Evolutionary conservation across 2,113 vertebrate species (phyloP).

Genomic region (Syrmaticus mikado): DNA sequence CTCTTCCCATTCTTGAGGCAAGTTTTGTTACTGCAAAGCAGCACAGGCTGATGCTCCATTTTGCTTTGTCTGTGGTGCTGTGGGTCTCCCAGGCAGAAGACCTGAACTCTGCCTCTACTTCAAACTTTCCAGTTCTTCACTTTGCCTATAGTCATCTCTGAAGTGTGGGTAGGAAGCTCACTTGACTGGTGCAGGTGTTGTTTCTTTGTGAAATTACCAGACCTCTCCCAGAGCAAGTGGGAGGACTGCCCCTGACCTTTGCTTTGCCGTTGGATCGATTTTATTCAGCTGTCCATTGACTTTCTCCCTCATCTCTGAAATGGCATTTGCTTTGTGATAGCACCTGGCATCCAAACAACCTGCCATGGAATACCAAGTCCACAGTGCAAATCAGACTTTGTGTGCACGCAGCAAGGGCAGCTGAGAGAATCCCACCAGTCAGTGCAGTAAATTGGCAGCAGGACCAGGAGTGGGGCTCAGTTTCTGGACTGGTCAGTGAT

Average conservation of each 20-base stretch:
- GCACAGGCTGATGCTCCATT: neutral
- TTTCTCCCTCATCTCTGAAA: neutral
- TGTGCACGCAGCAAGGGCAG: neutral
- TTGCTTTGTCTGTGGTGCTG: neutral
- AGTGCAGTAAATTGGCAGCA: neutral
- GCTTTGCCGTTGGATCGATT: conserved; percentile 11
- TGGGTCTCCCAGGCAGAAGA: neutral
- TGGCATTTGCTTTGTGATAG: conserved; percentile 2
- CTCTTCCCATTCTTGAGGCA: neutral
- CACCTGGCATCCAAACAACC: neutral
- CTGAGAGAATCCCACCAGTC: neutral
- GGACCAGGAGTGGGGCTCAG: neutral
- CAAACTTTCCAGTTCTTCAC: neutral
- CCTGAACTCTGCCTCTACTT: neutral
- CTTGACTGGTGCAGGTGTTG: neutral
- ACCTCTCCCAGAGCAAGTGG: neutral
- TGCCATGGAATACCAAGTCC: neutral
- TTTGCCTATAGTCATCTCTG: neutral
- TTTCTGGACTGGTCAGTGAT: neutral
- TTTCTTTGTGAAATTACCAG: neutral
- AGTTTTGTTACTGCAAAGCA: neutral
- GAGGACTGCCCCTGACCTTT: neutral
- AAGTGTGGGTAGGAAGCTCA: neutral
- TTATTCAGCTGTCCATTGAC: neutral
- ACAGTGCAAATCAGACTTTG: neutral